These are phyloP conservation scores for Menura novaehollandiae DNA, from an alignment of 2,113 vertebrate genomes.

Conservation along the genomic window DNA sequence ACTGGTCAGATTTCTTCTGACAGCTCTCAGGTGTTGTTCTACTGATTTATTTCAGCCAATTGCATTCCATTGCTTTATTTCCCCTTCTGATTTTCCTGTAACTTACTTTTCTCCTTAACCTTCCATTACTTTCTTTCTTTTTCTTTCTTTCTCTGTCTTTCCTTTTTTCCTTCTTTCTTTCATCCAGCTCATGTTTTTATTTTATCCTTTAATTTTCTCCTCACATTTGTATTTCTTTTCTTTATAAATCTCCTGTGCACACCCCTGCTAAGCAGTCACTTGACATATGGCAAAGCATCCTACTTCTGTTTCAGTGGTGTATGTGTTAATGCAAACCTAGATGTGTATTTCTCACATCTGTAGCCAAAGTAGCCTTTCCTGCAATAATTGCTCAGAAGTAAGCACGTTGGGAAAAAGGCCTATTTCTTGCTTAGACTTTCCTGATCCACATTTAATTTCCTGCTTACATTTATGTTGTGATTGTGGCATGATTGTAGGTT, in stretches of 20 bases:
- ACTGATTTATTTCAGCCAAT: neutral
- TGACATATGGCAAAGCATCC: neutral
- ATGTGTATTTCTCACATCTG: neutral
- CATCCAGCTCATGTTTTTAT: neutral
- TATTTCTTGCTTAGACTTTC: neutral
- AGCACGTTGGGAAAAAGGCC: neutral
- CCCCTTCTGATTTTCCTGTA: neutral
- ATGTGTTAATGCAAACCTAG: neutral
- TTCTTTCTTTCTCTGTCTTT: fast-evolving
- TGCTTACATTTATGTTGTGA: neutral
- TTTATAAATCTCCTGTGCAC: neutral
- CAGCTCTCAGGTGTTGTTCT: neutral
- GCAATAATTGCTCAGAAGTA: neutral
- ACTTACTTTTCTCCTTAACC: neutral
- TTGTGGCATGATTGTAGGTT: neutral
- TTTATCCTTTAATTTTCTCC: neutral
- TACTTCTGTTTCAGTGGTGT: neutral
- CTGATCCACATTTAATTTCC: neutral
- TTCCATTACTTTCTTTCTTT: neutral
- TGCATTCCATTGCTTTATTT: neutral
- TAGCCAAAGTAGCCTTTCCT: neutral
- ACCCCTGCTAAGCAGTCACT: neutral
- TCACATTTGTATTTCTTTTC: neutral
- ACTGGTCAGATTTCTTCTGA: neutral
- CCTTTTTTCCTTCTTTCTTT: neutral